These are phyloP conservation scores for Brachionus plicatilis DNA, from an alignment of 1,140 invertebrate species.

Conservation along the genomic window DNA sequence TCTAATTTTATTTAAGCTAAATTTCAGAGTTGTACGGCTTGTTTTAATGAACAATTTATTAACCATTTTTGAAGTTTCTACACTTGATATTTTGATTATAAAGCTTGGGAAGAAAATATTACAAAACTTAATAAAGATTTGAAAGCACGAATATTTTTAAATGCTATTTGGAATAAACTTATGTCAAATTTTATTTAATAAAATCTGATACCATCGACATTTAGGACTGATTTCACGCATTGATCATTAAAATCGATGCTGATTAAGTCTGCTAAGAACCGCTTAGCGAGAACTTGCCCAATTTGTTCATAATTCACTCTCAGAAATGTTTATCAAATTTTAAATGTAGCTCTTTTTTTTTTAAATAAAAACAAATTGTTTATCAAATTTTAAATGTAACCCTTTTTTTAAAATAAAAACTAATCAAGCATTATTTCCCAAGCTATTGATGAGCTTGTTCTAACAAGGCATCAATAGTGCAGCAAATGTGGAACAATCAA, in stretches of 20 bases:
- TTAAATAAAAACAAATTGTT: background rate
- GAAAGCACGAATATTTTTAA: background rate
- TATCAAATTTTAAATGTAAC: background rate
- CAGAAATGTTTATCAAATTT: background rate
- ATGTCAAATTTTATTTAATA: background rate
- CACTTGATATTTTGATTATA: background rate
- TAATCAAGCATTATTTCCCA: background rate
- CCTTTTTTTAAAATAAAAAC: background rate
- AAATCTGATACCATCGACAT: background rate
- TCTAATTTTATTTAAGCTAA: background rate
- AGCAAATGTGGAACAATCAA: background rate
- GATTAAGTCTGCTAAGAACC: background rate
- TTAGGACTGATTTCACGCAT: background rate
- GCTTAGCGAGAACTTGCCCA: background rate
- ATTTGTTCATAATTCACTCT: background rate
- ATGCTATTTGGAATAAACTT: constrained; percentile 1
- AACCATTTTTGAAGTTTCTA: background rate
- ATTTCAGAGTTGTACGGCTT: background rate
- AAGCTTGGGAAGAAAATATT: background rate
- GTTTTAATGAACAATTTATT: background rate
- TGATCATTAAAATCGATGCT: background rate
- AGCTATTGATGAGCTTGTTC: background rate
- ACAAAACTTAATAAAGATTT: constrained; percentile 2
- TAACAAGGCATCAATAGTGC: background rate
- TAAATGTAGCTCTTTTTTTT: background rate